Base-by-base conservation (phyloP, 23 tunicate species). In the Phallusia fumigata region DNA sequence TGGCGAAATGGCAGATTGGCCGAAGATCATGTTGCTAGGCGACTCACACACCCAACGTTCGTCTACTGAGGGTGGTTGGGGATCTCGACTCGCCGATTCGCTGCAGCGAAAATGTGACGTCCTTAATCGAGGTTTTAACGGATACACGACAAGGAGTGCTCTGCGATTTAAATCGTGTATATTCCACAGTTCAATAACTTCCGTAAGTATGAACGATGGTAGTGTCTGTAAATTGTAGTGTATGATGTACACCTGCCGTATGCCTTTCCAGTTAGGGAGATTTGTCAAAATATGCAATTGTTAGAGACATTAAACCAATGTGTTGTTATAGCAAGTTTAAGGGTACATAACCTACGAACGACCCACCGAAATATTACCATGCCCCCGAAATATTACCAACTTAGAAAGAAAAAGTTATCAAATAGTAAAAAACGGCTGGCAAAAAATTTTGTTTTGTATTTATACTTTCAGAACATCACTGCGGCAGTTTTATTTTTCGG, bases 101-200 rank as follows among this genome's bases (percentile, higher is more conserved):
- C 30, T 88, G 2, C 83, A 76, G 50, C 79, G 92, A 58, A 88
- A 88, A 65, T 86, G 81, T 52, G 92, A 88, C 72, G 92, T 88
- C 24, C 16, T 82, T 15, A 88, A 88, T 32, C 77, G 92, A 35
- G 92, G 92, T 28, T 88, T 76, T 77, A 83, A 86, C 28, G 92
- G 92, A 19, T 88, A 88, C 78, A 82, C 84, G 32, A 88, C 92
- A 2, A 64, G 83, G 15, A 82, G 32, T 19, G 80, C 80, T 16
- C 40, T 87, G 21, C 49, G 53, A 19, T 34, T 64, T 31, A 31
- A 65, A 76, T 21, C 83, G 18, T 16, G 13, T 8, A 52, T 74
- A 24, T 22, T 82, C 3, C 33, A 69, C 52, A 19, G 65, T 31
- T 13, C n/a, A 33, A 30, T 69, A 22, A 32, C 64, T 36, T 24